These are phyloP conservation scores for Sebastes oblongus DNA, from an alignment of 2,797 vertebrate species.

Conservation along the genomic window DNA sequence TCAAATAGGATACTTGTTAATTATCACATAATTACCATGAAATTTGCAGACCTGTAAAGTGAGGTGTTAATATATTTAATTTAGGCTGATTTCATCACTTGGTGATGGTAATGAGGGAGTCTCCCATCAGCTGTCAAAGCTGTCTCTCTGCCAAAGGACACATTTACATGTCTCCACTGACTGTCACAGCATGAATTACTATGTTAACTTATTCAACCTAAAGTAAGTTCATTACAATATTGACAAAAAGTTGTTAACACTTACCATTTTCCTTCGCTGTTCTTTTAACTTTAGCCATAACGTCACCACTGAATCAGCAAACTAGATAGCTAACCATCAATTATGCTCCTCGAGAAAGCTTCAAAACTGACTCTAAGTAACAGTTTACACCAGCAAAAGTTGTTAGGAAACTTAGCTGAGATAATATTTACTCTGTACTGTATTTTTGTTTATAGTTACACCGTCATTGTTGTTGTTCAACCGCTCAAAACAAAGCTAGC, in stretches of 20 bases:
- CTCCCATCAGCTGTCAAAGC: background rate
- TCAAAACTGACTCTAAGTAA: background rate
- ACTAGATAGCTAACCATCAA: background rate
- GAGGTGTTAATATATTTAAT: too few relatives aligned
- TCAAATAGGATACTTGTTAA: too few relatives aligned
- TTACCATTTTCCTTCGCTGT: slow-evolving; percentile 38
- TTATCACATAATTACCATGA: too few relatives aligned
- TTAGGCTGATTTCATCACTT: too few relatives aligned
- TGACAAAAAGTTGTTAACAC: background rate
- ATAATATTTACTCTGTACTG: background rate
- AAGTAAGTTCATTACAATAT: background rate
- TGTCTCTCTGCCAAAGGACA: background rate
- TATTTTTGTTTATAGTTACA: background rate
- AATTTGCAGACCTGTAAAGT: rapidly evolving
- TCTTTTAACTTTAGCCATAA: slow-evolving; percentile 48
- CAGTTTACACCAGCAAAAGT: too few relatives aligned
- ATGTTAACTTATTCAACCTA: background rate
- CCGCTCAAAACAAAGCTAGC: background rate
- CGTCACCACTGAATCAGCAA: background rate
- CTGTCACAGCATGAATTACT: background rate
- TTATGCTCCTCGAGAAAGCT: background rate
- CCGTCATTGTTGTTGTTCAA: background rate
- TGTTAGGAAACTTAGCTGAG: background rate
- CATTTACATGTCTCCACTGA: background rate
- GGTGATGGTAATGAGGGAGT: background rate